Base-by-base conservation (phyloP, 1,140 invertebrate species). In the Drosophila pruinosa region DNA sequence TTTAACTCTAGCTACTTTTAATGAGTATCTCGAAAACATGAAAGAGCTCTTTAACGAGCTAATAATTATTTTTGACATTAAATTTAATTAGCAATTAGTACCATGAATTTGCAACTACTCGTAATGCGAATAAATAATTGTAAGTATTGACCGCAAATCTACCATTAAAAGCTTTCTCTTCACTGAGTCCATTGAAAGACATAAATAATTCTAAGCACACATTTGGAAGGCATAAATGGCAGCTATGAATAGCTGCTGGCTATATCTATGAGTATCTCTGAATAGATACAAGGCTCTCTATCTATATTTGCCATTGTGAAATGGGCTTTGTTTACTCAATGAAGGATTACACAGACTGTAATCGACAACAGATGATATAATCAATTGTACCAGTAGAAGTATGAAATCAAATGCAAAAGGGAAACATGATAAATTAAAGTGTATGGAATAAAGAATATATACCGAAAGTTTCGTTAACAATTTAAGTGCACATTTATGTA, bases 391-490 rank as follows among this genome's bases (percentile, higher is more conserved):
- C n/a, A 50, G n/a, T 17, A 31, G 14, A 38, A 36, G 21, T 14
- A 57, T 57, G 7, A 24, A 52, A 36, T 21, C 28, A 36, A 14
- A 50, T 31, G 26, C 14, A 52, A 36, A 34, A 8, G 12, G 19
- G 4, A 21, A 0, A 34, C 6, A 48, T 21, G 21, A 24, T 2
- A 47, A 28, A 17, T 5, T 12, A 12, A n/a, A 34, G n/a, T 15
- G 12, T 3, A 22, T 45, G 8, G n/a, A 5, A 21, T 2, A 50
- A 48, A 34, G 14, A 36, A 21, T 28, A 31, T 34, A 34, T 34
- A 14, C 1, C n/a, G 14, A 59, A 53, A 70, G 3, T 56, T 56
- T 54, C 31, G 50, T 39, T 63, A 56, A 54, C 61, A 48, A 70
- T 63, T 56, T 31, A 48, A 59, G 28, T 48, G 57, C 43, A 12